Base-by-base conservation (phyloP, 2,888 invertebrate genomes). In the Octonoba sinensis region DNA sequence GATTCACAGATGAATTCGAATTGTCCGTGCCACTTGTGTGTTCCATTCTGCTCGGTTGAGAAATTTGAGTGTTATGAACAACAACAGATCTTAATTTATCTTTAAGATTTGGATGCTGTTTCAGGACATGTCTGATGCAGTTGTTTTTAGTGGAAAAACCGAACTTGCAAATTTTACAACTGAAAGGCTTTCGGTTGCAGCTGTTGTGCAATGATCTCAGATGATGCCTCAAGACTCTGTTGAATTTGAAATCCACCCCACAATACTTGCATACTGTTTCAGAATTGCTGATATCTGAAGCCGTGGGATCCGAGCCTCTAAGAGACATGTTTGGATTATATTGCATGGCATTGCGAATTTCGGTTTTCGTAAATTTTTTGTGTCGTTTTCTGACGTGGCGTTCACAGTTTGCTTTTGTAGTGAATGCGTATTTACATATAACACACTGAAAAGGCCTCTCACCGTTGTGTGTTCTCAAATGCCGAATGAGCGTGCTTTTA, bases 371-470 rank as follows among this genome's bases (percentile, higher is more conserved):
- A 0, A 93, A 92, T 88, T 95, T 95, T 0, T 93, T 93, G 87
- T 97, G 97, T 27, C 96, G 92, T 88, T 97, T 97, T 85, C 96
- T 91, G 86, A 97, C 91, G 88, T 98, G 97, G 8, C 97, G 91
- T 89, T 98, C 97, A 88, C 98, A 98, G 88, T 98, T 97, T 1
- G 97, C 97, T 90, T 97, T 97, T 0, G 97, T 97, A 36, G 97
- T 97, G 89, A 98, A 98, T 2, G 97, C 96, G 87, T 96, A 97
- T 87, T 95, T 95, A 89, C 98, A 98, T n/a, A 97, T 91, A 0
- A 94, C 93, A 87, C 97, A 98, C 88, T 96, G 96, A 87, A 95
- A 97, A 0, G 97, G 97, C 15, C 97, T 91, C 86, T 97, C 97
- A 0, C 97, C 97, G 87, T 96, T 97, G 89, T 97, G 97, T 0